These are phyloP conservation scores for Uloborus diversus DNA, from an alignment of 1,140 invertebrate species.

Conservation along the genomic window DNA sequence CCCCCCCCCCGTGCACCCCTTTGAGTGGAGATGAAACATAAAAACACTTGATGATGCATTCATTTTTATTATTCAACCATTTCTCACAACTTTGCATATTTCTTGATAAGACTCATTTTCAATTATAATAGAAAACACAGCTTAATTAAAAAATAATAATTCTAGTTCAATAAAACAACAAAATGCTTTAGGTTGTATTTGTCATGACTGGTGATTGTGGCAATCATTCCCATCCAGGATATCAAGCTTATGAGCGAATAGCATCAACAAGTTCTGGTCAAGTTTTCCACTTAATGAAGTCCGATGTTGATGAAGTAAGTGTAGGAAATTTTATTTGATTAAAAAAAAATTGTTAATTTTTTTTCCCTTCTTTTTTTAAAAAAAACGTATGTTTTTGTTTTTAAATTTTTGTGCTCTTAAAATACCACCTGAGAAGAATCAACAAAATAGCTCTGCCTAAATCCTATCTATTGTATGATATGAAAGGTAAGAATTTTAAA, in stretches of 20 bases:
- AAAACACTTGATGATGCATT: too few relatives aligned
- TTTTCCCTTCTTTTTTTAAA: too few relatives aligned
- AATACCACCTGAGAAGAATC: neutral
- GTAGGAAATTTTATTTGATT: neutral
- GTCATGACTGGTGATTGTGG: conserved; percentile 79
- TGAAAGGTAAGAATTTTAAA: neutral
- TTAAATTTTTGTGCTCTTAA: neutral
- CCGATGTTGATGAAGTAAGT: conserved; percentile 74
- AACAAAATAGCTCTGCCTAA: too few relatives aligned
- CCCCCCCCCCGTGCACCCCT: too few relatives aligned
- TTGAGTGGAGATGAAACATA: too few relatives aligned
- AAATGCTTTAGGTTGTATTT: conserved; percentile 78
- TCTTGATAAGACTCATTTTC: too few relatives aligned
- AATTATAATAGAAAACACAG: too few relatives aligned
- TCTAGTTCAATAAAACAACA: too few relatives aligned
- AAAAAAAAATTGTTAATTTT: neutral
- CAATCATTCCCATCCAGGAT: conserved; percentile 71
- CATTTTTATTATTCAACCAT: too few relatives aligned
- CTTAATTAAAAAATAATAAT: too few relatives aligned
- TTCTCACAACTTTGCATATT: too few relatives aligned
- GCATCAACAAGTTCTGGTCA: conserved; percentile 78
- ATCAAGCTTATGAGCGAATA: conserved; percentile 75
- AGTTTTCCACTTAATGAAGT: conserved; percentile 77
- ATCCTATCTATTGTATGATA: neutral
- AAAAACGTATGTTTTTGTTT: too few relatives aligned